Base-by-base conservation (phyloP, 2,797 vertebrate genomes). In the Falco biarmicus region DNA sequence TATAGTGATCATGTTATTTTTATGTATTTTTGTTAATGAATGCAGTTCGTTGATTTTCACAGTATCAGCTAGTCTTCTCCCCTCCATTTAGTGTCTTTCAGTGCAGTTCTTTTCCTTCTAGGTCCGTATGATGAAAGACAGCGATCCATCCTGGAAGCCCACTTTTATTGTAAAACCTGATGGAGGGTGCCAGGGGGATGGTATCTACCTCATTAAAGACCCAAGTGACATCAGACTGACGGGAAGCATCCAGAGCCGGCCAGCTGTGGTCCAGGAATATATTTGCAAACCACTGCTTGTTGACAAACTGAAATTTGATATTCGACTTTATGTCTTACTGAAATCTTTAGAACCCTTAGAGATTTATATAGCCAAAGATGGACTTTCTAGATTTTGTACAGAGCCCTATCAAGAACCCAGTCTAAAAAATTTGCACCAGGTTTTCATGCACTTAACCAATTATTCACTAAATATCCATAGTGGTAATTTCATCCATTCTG, bases 391-490 rank as follows among this genome's bases (percentile, higher is more conserved):
- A 7, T 99, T 99, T 97, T 99, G 99, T 97, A 99, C 99, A 5
- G 99, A 99, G 97, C 99, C 99, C 26, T 99, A 99, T 91, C 99
- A 99, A 96, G 99, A 99, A 95, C 99, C 99, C 60, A 98, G 95
- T 93, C 97, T 99, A 94, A 99, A 99, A 98, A 99, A 99, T 80
- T 98, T 99, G 89, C 99, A 98, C 97, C 99, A 98, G 41, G 98
- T 99, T 94, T 99, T 99, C 94, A 99, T 99, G 99, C 99, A 99
- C 97, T 97, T 99, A 86, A 99, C 99, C 70, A 99, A 99, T 98
- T 99, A 99, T 88, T 99, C 99, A 0, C 98, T 99, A 66, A 99
- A 99, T 79, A 97, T 99, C 95, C 99, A 99, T 75, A 99, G 99
- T 0, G 98, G 98, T 31, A 99, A 99, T 95, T 99, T 99, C 21